These are phyloP conservation scores for Zosterops lateralis DNA, from an alignment of 2,113 vertebrate genomes.

Conservation along the genomic window DNA sequence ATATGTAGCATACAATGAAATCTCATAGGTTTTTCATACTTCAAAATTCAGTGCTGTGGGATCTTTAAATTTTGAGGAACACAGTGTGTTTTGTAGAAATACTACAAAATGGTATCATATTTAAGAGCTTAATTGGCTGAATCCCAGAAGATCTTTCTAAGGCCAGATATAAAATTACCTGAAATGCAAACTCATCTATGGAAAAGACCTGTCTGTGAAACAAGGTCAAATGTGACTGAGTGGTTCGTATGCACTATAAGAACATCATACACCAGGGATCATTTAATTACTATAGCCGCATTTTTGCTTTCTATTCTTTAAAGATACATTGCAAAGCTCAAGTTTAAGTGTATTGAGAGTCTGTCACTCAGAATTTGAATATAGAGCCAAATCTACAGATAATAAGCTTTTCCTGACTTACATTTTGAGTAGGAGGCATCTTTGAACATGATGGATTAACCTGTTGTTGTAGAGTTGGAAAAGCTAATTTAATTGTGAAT, in stretches of 20 bases:
- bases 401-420: conserved; percentile 2
- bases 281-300: background rate
- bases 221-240: background rate
- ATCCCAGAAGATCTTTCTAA: background rate
- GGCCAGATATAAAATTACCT: background rate
- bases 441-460: background rate
- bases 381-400: background rate
- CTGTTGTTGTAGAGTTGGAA: background rate
- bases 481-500: background rate
- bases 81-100: background rate
- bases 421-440: background rate
- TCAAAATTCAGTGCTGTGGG: background rate
- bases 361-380: background rate
- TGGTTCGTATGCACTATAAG: background rate
- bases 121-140: background rate
- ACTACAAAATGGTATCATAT: background rate
- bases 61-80: background rate
- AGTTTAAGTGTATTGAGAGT: background rate
- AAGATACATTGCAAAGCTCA: background rate
- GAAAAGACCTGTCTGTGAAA: background rate
- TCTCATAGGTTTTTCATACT: background rate
- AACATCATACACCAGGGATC: background rate
- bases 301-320: background rate
- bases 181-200: background rate
- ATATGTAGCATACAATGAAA: background rate